Evolutionary conservation across 2,888 invertebrate species (phyloP).

Genomic region (Cloeon dipterum): DNA sequence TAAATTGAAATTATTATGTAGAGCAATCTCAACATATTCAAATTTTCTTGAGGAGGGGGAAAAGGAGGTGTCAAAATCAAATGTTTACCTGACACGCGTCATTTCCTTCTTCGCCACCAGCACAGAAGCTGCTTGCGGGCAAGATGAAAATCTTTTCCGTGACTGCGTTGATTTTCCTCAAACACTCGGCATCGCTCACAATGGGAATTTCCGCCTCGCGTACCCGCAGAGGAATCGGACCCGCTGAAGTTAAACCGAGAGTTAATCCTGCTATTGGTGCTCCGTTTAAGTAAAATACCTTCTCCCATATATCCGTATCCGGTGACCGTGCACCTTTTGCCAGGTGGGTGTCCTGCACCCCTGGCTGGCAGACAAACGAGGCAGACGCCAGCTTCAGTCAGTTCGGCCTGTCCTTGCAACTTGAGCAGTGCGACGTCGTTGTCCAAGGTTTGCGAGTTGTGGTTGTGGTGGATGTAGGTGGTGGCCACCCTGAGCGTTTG

Average conservation of each 20-base stretch:
- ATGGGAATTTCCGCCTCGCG: constrained; percentile 81
- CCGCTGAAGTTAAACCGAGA: constrained; percentile 35
- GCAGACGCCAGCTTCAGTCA: constrained; percentile 37
- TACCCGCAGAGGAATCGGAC: constrained; percentile 72
- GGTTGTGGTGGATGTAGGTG: constrained; percentile 87
- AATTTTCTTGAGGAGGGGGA: not conserved
- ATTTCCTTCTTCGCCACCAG: constrained; percentile 78
- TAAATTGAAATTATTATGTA: not conserved
- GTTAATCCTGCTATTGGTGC: too few relatives aligned
- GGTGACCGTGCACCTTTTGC: constrained; percentile 77
- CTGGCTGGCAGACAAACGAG: constrained; percentile 73
- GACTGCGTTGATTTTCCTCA: constrained; percentile 79
- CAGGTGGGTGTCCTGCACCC: constrained; percentile 70
- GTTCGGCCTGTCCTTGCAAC: constrained; percentile 67
- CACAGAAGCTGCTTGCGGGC: constrained; percentile 84
- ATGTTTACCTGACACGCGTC: constrained; percentile 78
- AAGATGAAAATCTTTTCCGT: constrained; percentile 86
- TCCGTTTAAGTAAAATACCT: constrained; percentile 28
- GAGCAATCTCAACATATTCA: not conserved
- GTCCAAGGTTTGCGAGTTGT: constrained; percentile 82
- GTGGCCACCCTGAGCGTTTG: constrained; percentile 78
- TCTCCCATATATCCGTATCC: constrained; percentile 93
- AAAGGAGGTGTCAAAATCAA: too few relatives aligned
- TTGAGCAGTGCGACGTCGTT: constrained; percentile 85
- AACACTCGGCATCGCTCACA: constrained; percentile 78